These are phyloP conservation scores for Aspiorhynchus laticeps DNA, from an alignment of 2,113 vertebrate species.

Conservation along the genomic window DNA sequence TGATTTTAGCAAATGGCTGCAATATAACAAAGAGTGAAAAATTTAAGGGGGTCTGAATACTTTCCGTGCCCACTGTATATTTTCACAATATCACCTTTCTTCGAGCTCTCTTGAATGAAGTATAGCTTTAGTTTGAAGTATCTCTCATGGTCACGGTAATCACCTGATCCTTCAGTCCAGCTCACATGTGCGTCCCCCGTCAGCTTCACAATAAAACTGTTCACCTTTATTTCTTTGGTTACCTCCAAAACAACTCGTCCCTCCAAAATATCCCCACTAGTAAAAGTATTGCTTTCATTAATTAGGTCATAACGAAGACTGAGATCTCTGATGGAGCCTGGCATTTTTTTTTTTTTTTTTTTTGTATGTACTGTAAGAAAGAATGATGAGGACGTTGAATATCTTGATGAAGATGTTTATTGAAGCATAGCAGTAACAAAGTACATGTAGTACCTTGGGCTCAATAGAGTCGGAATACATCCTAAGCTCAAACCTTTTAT, in stretches of 20 bases:
- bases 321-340: constrained; percentile 40
- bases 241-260: constrained; percentile 54
- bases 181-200: constrained; percentile 67
- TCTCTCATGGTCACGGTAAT: constrained; percentile 60
- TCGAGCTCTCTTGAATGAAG: constrained; percentile 54
- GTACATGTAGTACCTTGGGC: too few species aligned
- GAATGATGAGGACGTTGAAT: too few species aligned
- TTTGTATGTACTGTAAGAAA: neutral
- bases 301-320: constrained; percentile 37
- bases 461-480: too few species aligned
- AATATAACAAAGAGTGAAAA: too few species aligned
- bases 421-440: too few species aligned
- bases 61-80: too few species aligned
- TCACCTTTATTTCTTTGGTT: constrained; percentile 63
- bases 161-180: constrained; percentile 51
- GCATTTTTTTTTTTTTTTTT: constrained; percentile 32
- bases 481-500: too few species aligned
- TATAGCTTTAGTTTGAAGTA: constrained; percentile 73
- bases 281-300: constrained; percentile 46
- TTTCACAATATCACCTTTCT: too few species aligned
- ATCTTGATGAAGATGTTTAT: too few species aligned
- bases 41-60: too few species aligned
- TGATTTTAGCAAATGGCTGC: too few species aligned
- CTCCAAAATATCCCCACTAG: constrained; percentile 48
- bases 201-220: constrained; percentile 63